These are phyloP conservation scores for Caenorhabditis auriculariae DNA, from an alignment of 2,888 invertebrate genomes.

Conservation along the genomic window DNA sequence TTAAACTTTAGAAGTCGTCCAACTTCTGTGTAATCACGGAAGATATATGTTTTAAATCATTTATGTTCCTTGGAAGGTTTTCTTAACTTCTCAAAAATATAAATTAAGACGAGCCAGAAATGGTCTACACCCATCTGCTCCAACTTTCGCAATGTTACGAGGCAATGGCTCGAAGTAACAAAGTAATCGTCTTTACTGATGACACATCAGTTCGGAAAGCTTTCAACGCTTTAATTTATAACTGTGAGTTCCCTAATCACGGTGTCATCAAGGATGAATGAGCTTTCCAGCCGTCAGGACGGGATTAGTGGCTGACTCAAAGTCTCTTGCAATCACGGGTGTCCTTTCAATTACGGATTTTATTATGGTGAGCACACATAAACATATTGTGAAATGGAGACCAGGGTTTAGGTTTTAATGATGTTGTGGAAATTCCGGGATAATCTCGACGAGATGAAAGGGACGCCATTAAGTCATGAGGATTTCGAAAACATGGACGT, in stretches of 20 bases:
- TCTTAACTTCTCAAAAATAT: background rate
- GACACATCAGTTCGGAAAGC: conserved; percentile 38
- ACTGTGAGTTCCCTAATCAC: conserved; percentile 23
- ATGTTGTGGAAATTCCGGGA: conserved; percentile 39
- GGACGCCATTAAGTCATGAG: conserved; percentile 29
- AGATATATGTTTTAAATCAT: no score
- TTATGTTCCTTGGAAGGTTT: no score
- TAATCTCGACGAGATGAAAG: conserved; percentile 27
- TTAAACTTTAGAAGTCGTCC: no score
- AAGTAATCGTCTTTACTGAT: conserved; percentile 33
- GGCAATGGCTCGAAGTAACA: conserved; percentile 39
- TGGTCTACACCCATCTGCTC: conserved; percentile 33
- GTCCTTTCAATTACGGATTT: conserved; percentile 42
- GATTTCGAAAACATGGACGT: conserved; percentile 32
- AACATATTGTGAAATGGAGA: background rate
- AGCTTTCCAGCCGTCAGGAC: conserved; percentile 27
- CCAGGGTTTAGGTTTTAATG: conserved; percentile 22
- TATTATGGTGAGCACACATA: conserved; percentile 25
- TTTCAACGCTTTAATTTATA: conserved; percentile 36
- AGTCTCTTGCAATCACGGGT: conserved; percentile 29
- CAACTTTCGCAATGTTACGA: conserved; percentile 40
- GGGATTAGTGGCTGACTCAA: conserved; percentile 31
- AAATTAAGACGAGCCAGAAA: conserved; percentile 27
- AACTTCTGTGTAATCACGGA: no score
- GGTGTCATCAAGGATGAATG: no score